Base-by-base conservation (phyloP, 1,140 invertebrate genomes). In the Campoletis sonorensis region DNA sequence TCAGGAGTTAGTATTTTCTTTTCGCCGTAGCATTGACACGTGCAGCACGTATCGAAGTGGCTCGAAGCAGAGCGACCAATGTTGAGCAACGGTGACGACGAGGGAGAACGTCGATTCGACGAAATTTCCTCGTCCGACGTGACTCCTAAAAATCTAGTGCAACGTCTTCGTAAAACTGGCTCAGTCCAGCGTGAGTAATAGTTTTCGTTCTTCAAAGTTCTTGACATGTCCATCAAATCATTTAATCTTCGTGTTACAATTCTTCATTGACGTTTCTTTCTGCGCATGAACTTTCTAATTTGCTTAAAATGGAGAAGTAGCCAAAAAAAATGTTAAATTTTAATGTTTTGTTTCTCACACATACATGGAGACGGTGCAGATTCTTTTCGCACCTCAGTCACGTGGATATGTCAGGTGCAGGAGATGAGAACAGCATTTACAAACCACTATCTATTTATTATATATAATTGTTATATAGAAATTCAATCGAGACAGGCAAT, bases 371-470 rank as follows among this genome's bases (percentile, higher is more conserved):
- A 23, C n/a, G 21, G 21, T 23, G 54, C 54, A 58, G 13, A 58
- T 58, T 58, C 21, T 67, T 13, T 58, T 21, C 1, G n/a, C n/a
- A 45, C 1, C 40, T 58, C 54, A 8, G 18, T n/a, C 15, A 58
- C 45, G n/a, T n/a, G 54, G 21, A 76, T 49, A 26, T 68, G 54
- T 54, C 23, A 21, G 18, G 1, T 37, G 3, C 30, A 13, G 0
- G 26, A 16, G 40, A 79, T 79, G 1, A 33, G 7, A 64, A 79
- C 26, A 81, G 72, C 79, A 61, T 84, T 81, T 87, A 86, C 82
- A 87, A 87, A 86, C 84, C 83, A 86, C 68, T 86, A 84, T 68
- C 86, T 85, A 82, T 87, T 86, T 86, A 86, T 87, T 87, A 80
- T 86, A 61, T 80, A 85, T 87, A 78, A 81, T 84, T 83, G 82